These are phyloP conservation scores for Neolamprologus variostigma DNA, from an alignment of 2,113 vertebrate species.

Conservation along the genomic window DNA sequence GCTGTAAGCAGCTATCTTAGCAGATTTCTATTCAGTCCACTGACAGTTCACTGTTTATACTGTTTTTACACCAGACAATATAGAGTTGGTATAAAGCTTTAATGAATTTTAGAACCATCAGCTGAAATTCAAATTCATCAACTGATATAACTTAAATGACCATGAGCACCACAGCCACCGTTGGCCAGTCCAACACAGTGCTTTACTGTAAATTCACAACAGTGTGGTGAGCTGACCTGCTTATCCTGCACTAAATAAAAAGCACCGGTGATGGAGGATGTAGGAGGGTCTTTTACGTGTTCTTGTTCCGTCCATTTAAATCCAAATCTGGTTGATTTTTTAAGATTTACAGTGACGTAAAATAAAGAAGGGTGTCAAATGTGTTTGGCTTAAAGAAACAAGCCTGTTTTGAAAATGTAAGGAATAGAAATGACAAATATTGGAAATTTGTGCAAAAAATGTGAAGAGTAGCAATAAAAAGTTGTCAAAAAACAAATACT, in stretches of 20 bases:
- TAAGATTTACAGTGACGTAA: neutral
- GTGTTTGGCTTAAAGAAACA: neutral
- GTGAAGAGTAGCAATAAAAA: neutral
- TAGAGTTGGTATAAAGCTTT: neutral
- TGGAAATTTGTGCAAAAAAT: neutral
- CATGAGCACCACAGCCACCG: neutral
- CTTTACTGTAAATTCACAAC: neutral
- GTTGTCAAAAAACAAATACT: neutral
- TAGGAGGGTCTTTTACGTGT: neutral
- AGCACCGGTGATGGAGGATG: neutral
- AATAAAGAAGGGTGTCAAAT: neutral
- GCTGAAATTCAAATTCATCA: neutral
- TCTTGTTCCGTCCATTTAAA: neutral
- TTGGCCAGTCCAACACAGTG: neutral
- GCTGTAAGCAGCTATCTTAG: neutral
- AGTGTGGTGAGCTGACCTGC: neutral
- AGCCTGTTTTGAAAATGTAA: neutral
- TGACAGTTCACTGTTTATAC: neutral
- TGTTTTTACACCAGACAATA: neutral
- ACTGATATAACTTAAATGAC: accelerated
- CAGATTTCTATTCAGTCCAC: neutral
- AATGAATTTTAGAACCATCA: neutral
- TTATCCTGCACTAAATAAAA: neutral
- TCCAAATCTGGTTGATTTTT: neutral
- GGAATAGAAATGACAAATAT: neutral